Evolutionary conservation across 1,140 invertebrate species (phyloP), one percentile per base, ranked within the genome.

Genomic region (Aphaenogaster floridana): DNA sequence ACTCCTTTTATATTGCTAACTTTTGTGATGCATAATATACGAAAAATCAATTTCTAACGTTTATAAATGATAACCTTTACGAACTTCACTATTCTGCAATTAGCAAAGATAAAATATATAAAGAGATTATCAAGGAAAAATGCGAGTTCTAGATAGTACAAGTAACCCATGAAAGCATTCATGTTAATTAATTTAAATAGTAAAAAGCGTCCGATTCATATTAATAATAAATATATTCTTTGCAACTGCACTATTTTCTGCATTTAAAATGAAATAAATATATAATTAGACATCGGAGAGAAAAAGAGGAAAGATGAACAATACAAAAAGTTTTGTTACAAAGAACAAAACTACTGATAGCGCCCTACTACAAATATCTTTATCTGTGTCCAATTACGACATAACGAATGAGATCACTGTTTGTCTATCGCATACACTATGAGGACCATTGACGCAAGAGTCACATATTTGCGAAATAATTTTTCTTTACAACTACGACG

Each of bases 391-490:
- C 8, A 80, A 42, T 69, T 54, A 28, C 48, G 13, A 48, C 48
- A 80, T 69, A 61, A 6, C 1, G 6, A 52, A 17, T 52, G 8
- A 28, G 15, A 69, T 80, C n/a, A 15, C 4, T 34, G 2, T 68
- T 45, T 68, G 13, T 68, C n/a, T 52, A 3, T 39, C 34, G n/a
- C 34, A 52, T 39, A 80, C n/a, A 5, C 52, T 80, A 21, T 57
- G 15, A 69, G 36, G 9, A 21, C 0, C 39, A 52, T 42, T 59
- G 36, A 54, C 15, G 48, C 13, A 69, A 80, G 63, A 69, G 15
- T 69, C 15, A 64, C 21, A 52, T 50, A 69, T 69, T 42, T 57
- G 21, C 13, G 48, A 80, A 52, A 71, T 39, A 69, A 36, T 7
- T 68, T 68, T 54, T 45, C 42, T 28, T 9, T 52, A 69, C 36